Conservation (phyloP, 1,140 invertebrate species). For the Propsilocerus akamusi region DNA sequence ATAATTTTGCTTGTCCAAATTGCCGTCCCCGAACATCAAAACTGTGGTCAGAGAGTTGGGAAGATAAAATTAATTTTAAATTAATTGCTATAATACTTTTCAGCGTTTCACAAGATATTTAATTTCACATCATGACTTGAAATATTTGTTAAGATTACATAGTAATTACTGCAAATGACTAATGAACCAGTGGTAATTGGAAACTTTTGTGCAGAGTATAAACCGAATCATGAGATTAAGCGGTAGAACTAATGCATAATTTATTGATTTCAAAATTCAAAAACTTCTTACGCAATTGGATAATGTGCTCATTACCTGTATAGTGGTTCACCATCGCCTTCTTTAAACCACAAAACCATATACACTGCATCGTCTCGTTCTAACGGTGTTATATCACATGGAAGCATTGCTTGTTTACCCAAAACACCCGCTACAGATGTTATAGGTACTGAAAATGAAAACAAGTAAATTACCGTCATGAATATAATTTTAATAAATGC, state of each 20-base stretch:
- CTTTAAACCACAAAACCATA: constrained; percentile 78
- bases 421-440: constrained; percentile 60
- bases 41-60: constrained; percentile 29
- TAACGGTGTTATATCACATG: constrained; percentile 61
- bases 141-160: no score
- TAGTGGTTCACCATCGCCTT: constrained; percentile 60
- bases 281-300: not conserved
- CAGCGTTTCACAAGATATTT: no score
- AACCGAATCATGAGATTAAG: no score
- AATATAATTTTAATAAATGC: no score
- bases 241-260: no score
- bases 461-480: constrained; percentile 10
- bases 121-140: no score
- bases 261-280: not conserved
- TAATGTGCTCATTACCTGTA: constrained; percentile 57
- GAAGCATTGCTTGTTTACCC: constrained; percentile 52
- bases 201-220: no score
- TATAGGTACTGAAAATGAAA: constrained; percentile 49
- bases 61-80: no score
- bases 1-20: constrained; percentile 49
- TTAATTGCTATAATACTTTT: no score
- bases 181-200: no score
- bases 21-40: constrained; percentile 62
- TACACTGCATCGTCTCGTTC: constrained; percentile 59
- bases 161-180: no score